Base-by-base conservation (phyloP, 2,113 vertebrate species). In the Mus pahari region DNA sequence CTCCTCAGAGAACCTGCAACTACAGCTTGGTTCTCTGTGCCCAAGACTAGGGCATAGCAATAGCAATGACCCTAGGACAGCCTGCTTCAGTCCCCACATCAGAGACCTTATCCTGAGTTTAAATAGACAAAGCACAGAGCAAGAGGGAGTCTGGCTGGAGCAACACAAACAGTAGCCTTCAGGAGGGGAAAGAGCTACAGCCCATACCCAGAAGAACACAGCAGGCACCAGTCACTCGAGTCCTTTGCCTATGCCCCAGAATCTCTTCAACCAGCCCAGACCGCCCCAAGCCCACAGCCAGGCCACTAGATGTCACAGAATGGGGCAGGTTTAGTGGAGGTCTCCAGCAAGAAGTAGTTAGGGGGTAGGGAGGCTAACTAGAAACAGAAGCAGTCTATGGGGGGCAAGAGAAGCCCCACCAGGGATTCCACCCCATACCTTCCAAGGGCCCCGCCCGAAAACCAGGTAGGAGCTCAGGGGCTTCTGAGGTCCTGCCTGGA, bases 381-480 rank as follows among this genome's bases (percentile, higher is more conserved):
- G 68, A 87, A 81, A 92, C 55, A 93, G 87, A 79, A 91, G 73
- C 22, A 0, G 11, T 90, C 31, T 83, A 17, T 8, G 26, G n/a
- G 26, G 89, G 89, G 50, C 17, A 2, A 78, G 93, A 87, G 71
- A 89, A 95, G 50, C 71, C 83, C 77, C n/a, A 28, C 50, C 26
- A 45, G n/a, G 50, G 55, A 74, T 62, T 90, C 82, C 88, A 74
- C 81, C 83, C 97, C 94, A 95, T 99, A 99, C 98, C 99, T 99
- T 99, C 99, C 99, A 99, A 98, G 98, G 99, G 98, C 99, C 99
- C 99, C 99, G 99, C 99, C 99, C 99, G 99, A 99, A 99, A 99
- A 98, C 98, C 99, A 98, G 99, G 99, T 98, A 99, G 99, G 97
- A 99, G 99, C 98, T 99, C 99, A 98, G 99, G 98, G 98, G 98